Percentiles rank a stretch among this genome's conserved stretches.
Conservation (phyloP, 2,797 vertebrate species). For the Anableps anableps region DNA sequence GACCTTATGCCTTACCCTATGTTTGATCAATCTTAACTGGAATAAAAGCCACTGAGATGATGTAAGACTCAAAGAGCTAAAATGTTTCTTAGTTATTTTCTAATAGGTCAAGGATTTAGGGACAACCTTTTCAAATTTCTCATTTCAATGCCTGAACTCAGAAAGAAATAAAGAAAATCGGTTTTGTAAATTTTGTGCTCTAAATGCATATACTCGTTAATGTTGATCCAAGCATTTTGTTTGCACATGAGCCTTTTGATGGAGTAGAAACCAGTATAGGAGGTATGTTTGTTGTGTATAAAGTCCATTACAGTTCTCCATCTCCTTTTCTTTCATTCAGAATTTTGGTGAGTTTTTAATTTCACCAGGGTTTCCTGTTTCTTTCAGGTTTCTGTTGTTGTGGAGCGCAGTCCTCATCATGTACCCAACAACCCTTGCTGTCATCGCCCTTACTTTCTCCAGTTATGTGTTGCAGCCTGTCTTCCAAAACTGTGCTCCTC, state of each 20-base stretch:
- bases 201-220: not conserved
- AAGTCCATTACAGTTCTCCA: not conserved
- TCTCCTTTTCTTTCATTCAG: not conserved
- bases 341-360: not conserved
- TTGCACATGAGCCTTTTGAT: not conserved
- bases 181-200: not conserved
- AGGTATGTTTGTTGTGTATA: not conserved
- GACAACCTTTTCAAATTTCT: not conserved
- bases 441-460: slow-evolving; percentile 96
- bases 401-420: slow-evolving; percentile 98
- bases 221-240: not conserved
- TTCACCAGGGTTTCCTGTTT: not conserved
- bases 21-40: not conserved
- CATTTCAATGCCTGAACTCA: not conserved
- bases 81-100: not conserved
- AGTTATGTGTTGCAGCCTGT: slow-evolving; percentile 95
- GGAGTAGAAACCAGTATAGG: not conserved
- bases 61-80: not conserved
- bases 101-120: not conserved
- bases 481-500: slow-evolving; percentile 92
- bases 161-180: not conserved
- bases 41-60: not conserved
- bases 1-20: not conserved
- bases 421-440: slow-evolving; percentile 96
- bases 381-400: slow-evolving; percentile 89